Evolutionary conservation across 2,113 vertebrate species (phyloP), one percentile per base, ranked within the genome.

Genomic region (Anolis carolinensis): DNA sequence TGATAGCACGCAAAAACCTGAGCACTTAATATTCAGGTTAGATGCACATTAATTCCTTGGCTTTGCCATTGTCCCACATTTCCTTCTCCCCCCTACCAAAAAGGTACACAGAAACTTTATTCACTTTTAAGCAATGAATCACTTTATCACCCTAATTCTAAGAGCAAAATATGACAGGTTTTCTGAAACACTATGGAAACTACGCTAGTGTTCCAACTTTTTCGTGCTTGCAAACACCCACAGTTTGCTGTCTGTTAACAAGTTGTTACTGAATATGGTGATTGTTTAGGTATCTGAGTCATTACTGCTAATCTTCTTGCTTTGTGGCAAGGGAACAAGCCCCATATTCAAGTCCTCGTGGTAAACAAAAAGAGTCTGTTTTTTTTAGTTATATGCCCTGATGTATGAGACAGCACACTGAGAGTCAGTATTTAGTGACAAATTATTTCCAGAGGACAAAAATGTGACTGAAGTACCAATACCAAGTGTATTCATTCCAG

Each of bases 111-210:
- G 48, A 76, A 79, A 1, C 11, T 81, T 86, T 72, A 68, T 32
- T 87, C 75, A 59, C n/a, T 81, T 89, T 79, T 65, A 36, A 91
- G 82, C 32, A 72, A 80, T 62, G 5, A 84, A 86, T 71, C 18
- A 48, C 30, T 20, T 75, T 79, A 52, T 86, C 44, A 68, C 0
- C 30, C 25, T 36, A 85, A 27, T 80, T 88, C 48, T 84, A 87
- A 14, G 14, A 71, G 16, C 63, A 65, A 83, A 89, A 48, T 20
- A 14, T 81, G 71, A 84, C 44, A 10, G 27, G 39, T 36, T 72
- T 90, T n/a, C 65, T 82, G 86, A 81, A 20, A 73, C 52, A 14
- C 25, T 59, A n/a, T 10, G 2, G 81, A 91, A 62, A 1, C 27
- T 25, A 77, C 20, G 2, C 0, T 8, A 62, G 32, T 86, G 0